Conservation (phyloP, 2,797 vertebrate genomes). For the Rhabdophis nuchalis region DNA sequence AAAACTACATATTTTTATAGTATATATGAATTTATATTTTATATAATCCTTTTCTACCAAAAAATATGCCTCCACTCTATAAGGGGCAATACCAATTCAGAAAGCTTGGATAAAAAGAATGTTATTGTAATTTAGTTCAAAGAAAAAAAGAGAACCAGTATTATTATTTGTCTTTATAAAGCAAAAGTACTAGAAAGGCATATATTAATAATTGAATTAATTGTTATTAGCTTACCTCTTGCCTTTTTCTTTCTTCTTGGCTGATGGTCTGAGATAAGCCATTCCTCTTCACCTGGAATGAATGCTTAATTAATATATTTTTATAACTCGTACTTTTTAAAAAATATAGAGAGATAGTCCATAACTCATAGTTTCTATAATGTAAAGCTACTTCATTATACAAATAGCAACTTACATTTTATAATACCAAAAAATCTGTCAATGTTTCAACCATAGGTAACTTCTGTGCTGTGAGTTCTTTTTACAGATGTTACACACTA, state of each 20-base stretch:
- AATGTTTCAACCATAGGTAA: background rate
- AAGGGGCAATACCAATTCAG: background rate
- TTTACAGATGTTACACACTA: background rate
- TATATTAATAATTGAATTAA: background rate
- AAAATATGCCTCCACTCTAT: background rate
- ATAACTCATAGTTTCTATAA: background rate
- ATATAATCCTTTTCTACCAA: background rate
- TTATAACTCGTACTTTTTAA: background rate
- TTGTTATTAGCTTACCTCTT: constrained; percentile 78
- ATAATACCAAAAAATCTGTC: background rate
- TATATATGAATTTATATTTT: background rate
- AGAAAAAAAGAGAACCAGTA: constrained; percentile 1
- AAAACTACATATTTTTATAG: background rate
- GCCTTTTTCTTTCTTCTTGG: constrained; percentile 90
- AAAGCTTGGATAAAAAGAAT: background rate
- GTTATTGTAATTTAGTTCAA: background rate
- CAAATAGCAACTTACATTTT: background rate
- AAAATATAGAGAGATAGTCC: background rate
- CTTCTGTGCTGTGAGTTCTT: background rate
- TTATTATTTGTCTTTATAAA: background rate
- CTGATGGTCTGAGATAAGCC: constrained; percentile 79
- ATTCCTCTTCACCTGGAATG: constrained; percentile 87
- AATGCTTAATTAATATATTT: background rate
- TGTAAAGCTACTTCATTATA: background rate
- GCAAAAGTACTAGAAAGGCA: background rate